phyloP scores from a whole-genome alignment of 2,888 invertebrate species.

The Auanema sp. region DNA sequence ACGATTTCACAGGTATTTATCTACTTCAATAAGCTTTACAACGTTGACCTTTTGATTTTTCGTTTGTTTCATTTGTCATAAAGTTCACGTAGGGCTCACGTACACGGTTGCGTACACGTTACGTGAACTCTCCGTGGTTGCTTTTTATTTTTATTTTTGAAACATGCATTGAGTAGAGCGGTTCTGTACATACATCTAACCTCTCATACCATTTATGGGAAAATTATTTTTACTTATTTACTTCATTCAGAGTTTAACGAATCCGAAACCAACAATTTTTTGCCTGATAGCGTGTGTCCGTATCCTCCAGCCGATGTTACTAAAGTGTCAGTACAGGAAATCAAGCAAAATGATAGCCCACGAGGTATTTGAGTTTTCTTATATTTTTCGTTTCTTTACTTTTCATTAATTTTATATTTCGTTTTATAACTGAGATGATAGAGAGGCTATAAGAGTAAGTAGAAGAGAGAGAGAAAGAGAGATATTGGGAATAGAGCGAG shows the following conservation, averaged over 20 bases:
- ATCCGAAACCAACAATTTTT: slow-evolving; percentile 28
- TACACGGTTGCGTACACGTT: too few relatives aligned
- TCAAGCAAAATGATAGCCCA: slow-evolving; percentile 58
- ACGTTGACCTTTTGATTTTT: too few relatives aligned
- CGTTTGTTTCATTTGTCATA: too few relatives aligned
- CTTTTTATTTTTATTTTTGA: background rate
- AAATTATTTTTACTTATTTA: background rate
- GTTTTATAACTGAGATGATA: background rate
- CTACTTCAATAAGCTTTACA: too few relatives aligned
- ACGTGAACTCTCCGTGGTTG: background rate
- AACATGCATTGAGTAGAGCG: background rate
- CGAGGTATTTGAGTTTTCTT: slow-evolving; percentile 40
- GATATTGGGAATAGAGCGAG: background rate
- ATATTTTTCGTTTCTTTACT: too few relatives aligned
- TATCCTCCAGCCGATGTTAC: slow-evolving; percentile 63
- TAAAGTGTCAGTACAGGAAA: slow-evolving; percentile 63
- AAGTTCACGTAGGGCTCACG: too few relatives aligned
- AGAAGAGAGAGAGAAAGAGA: slow-evolving; percentile 10
- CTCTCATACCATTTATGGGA: too few relatives aligned
- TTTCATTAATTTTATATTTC: too few relatives aligned
- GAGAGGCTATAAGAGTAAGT: background rate
- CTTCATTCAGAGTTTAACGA: slow-evolving; percentile 7
- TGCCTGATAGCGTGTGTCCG: slow-evolving; percentile 55
- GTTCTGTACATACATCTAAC: background rate
- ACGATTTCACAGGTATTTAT: slow-evolving; percentile 51